Base-by-base conservation (phyloP, 2,797 vertebrate species). In the Cygnus olor region DNA sequence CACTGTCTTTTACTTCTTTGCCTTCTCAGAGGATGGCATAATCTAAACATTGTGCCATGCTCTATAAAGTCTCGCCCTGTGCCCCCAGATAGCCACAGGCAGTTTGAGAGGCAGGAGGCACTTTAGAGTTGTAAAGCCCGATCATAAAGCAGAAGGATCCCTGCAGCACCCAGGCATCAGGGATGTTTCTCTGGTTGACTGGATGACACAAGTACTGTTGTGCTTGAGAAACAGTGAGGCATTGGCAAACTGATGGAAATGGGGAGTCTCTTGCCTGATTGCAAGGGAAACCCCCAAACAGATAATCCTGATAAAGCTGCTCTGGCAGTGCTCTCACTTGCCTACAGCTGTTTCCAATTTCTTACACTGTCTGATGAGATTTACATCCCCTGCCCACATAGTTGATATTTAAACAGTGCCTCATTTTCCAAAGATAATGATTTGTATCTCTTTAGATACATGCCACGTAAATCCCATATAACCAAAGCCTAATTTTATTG, bases 401-500 rank as follows among this genome's bases (percentile, higher is more conserved):
- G 5, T 20, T 70, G 3, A 3, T 44, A 19, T 71, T 63, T 51
- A 54, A 93, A 14, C 21, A 49, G 24, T n/a, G 25, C 19, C 5
- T 5, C 24, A 2, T 16, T 53, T n/a, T 38, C 36, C 45, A 57
- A 27, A 64, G 38, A 14, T 36, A 3, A 19, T n/a, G 51, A 11
- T 27, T 30, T 42, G 7, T 21, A 6, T 18, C 49, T n/a, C 19
- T 70, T 21, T 19, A 36, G 44, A 40, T 14, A 4, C 2, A 1
- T 3, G 8, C 0, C 16, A 1, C 0, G 20, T 25, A 36, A 78
- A 36, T 13, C 10, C 24, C 54, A 6, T 0, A 15, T 40, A 18
- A 13, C 18, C 24, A 3, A 42, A 86, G 6, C 1, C 70, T 44
- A 14, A 9, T 32, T 10, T 47, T 7, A 0, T 2, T 32, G 58